Evolutionary conservation across 2,113 vertebrate genomes (phyloP).

Genomic region (Gymnocephalus cernua): DNA sequence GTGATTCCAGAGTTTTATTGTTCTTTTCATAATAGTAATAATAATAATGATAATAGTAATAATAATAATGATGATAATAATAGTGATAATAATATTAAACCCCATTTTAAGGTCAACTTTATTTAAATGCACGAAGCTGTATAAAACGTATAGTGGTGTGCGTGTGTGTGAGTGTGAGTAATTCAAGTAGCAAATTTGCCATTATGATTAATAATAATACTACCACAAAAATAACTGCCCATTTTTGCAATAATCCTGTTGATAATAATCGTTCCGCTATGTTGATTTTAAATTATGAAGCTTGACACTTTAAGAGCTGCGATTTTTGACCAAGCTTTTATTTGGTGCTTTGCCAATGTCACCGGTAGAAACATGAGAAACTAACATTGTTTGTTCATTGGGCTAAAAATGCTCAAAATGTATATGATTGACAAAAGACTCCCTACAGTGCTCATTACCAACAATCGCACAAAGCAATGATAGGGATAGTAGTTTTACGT

Average conservation of each 20-base stretch:
- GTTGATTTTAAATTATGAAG: conserved; percentile 5
- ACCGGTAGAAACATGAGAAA: neutral
- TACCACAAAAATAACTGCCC: neutral
- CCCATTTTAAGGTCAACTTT: neutral
- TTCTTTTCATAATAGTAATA: neutral
- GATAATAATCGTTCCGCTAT: neutral
- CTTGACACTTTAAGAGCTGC: neutral
- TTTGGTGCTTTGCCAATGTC: neutral
- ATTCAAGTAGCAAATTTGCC: conserved; percentile 25
- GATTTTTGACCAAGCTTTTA: neutral
- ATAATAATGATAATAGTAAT: neutral
- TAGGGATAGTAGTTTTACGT: neutral
- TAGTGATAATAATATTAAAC: neutral
- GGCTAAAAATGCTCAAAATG: neutral
- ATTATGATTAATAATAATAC: conserved; percentile 18
- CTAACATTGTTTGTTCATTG: neutral
- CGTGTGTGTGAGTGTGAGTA: conserved; percentile 9
- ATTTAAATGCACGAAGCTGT: conserved; percentile 58
- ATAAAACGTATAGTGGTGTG: conserved; percentile 12
- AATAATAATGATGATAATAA: conserved; percentile 5
- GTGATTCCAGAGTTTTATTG: neutral
- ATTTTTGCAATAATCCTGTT: conserved; percentile 56
- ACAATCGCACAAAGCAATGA: neutral
- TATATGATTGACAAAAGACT: neutral
- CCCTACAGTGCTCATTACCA: neutral